These are phyloP conservation scores for Simalia tracyae DNA, from an alignment of 2,797 vertebrate genomes.

Conservation along the genomic window DNA sequence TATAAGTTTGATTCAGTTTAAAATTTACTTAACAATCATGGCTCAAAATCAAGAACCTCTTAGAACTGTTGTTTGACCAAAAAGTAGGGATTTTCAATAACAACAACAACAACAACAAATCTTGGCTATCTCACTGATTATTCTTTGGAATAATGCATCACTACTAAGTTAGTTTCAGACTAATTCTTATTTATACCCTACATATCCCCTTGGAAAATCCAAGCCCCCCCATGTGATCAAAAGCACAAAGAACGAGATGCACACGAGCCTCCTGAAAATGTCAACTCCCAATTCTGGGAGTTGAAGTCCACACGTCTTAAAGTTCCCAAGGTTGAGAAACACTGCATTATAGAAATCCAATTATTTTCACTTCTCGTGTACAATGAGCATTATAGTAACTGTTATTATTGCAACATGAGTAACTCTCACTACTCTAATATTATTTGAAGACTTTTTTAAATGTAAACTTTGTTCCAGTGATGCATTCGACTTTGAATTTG, in stretches of 20 bases:
- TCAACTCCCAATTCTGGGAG: neutral
- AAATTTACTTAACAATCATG: neutral
- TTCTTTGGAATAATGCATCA: neutral
- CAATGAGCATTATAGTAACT: neutral
- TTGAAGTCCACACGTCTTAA: no score
- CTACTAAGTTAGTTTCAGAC: neutral
- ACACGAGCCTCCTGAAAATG: constrained; percentile 41
- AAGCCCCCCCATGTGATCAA: neutral
- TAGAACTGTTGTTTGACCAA: neutral
- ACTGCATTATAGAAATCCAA: neutral
- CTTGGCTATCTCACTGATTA: neutral
- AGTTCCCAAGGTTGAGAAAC: neutral
- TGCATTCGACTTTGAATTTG: constrained; percentile 93
- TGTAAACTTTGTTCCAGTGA: constrained; percentile 79
- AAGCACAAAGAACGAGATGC: constrained; percentile 35
- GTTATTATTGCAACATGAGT: neutral
- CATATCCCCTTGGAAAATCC: constrained; percentile 47
- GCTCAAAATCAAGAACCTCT: neutral
- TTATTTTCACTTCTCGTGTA: neutral
- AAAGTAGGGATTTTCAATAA: neutral
- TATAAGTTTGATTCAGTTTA: neutral
- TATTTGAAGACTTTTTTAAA: constrained; percentile 19
- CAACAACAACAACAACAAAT: neutral
- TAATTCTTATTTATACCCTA: neutral
- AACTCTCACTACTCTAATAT: neutral